phyloP scores from a whole-genome alignment of 1,140 invertebrate genomes.

The Pogonognathellus flavescens region DNA sequence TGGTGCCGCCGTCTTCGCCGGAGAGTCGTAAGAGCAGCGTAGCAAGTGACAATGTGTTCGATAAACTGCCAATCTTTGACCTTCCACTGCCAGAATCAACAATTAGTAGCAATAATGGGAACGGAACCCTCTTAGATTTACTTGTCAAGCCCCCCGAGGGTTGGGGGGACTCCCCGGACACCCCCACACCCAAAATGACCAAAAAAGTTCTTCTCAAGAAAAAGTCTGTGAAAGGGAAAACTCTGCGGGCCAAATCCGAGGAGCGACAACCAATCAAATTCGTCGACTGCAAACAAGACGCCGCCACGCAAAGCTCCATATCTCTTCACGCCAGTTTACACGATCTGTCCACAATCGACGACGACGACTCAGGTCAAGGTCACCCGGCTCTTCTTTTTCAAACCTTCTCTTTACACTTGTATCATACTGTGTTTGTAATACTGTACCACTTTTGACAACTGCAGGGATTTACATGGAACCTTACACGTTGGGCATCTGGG shows the following conservation, averaged over 20 bases:
- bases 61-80: constrained; percentile 4
- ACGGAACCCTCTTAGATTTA: not conserved
- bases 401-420: too few relatives aligned
- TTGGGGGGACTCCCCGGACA: constrained; percentile 56
- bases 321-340: constrained; percentile 67
- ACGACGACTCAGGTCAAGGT: constrained; percentile 67
- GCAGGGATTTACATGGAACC: constrained; percentile 61
- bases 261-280: constrained; percentile 40
- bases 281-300: constrained; percentile 64
- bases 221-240: constrained; percentile 46
- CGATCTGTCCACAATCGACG: constrained; percentile 66
- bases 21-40: constrained; percentile 29
- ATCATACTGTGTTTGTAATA: too few relatives aligned
- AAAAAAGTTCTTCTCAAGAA: constrained; percentile 28
- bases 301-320: constrained; percentile 77
- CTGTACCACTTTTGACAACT: too few relatives aligned
- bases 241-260: constrained; percentile 15
- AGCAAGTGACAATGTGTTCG: constrained; percentile 33
- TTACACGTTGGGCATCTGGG: constrained; percentile 75
- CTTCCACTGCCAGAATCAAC: constrained; percentile 8
- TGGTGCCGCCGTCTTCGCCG: constrained; percentile 31
- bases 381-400: not conserved
- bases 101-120: not conserved
- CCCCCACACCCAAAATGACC: constrained; percentile 32
- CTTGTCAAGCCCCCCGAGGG: constrained; percentile 60